These are phyloP conservation scores for Toxotes chatareus DNA, from an alignment of 2,113 vertebrate species.

Conservation along the genomic window DNA sequence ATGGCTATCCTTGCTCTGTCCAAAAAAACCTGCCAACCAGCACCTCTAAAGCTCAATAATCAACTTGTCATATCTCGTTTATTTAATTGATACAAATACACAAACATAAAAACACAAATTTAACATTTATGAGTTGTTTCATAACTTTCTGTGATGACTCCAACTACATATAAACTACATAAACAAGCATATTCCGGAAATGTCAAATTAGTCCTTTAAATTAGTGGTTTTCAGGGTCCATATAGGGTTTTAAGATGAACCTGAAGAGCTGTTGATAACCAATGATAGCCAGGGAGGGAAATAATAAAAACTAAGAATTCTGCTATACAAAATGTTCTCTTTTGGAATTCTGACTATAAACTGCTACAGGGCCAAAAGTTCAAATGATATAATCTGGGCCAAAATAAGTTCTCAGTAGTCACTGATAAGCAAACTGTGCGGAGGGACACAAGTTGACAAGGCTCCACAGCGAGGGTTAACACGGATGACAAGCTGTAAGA, in stretches of 20 bases:
- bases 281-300: conserved; percentile 1
- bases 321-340: neutral
- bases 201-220: neutral
- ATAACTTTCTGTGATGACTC: neutral
- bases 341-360: too few relatives aligned
- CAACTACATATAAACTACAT: neutral
- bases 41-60: neutral
- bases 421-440: neutral
- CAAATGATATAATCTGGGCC: neutral
- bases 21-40: neutral
- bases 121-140: neutral
- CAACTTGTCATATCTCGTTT: neutral
- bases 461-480: neutral
- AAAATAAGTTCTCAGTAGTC: neutral
- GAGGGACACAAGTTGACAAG: neutral
- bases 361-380: too few relatives aligned
- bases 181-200: neutral
- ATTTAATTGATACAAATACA: neutral
- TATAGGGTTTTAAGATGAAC: neutral
- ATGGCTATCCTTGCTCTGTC: too few relatives aligned
- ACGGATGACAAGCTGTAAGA: conserved; percentile 21
- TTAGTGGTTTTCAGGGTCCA: neutral
- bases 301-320: neutral
- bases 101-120: too few relatives aligned
- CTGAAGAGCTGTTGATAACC: neutral